Evolutionary conservation across 2,113 vertebrate genomes (phyloP).

Genomic region (Boleophthalmus pectinirostris): DNA sequence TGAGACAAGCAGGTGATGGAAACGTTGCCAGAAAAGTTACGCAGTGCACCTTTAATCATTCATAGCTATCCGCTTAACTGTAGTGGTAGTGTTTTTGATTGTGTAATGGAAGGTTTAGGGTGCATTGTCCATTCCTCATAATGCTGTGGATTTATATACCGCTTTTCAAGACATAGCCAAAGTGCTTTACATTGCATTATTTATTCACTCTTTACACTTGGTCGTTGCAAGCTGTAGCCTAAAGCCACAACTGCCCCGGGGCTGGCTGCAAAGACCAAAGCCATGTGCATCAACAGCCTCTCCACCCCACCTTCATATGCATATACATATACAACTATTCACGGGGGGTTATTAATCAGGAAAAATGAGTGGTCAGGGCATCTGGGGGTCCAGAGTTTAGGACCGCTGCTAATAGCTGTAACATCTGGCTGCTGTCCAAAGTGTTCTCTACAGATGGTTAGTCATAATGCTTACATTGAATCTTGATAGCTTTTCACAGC

Average conservation of each 20-base stretch:
- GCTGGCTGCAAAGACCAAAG: not conserved
- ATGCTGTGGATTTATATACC: not conserved
- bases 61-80: not conserved
- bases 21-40: not conserved
- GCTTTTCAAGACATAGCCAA: not conserved
- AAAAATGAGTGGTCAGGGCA: not conserved
- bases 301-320: not conserved
- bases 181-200: conserved; percentile 2
- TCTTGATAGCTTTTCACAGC: not conserved
- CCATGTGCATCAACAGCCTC: not conserved
- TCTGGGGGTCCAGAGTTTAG: not conserved
- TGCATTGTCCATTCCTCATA: not conserved
- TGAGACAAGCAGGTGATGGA: not conserved
- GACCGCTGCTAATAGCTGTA: not conserved
- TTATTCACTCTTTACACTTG: not conserved
- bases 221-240: not conserved
- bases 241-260: not conserved
- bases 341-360: not conserved
- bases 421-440: conserved; percentile 3
- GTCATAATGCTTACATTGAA: not conserved
- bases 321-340: not conserved
- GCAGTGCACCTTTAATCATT: not conserved
- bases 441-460: not conserved
- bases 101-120: not conserved
- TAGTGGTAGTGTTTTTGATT: not conserved